These are phyloP conservation scores for Pardalotus punctatus DNA, from an alignment of 2,113 vertebrate species.

Conservation along the genomic window DNA sequence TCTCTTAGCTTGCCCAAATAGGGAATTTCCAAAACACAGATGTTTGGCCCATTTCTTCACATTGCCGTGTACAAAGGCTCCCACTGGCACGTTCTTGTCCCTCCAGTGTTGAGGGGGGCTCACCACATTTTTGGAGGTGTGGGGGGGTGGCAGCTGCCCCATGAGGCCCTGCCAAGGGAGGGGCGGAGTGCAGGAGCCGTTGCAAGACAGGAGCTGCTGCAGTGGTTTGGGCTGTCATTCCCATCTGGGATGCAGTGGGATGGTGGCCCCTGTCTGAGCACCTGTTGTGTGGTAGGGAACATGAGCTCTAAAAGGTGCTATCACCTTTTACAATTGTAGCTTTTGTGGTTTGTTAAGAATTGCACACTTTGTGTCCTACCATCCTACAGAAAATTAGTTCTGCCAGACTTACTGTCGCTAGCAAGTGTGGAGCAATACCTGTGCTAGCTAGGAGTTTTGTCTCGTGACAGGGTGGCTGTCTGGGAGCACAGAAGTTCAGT, in stretches of 20 bases:
- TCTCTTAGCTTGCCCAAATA: not conserved
- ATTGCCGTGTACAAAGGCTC: not conserved
- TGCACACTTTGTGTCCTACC: accelerated
- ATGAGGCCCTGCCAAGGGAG: accelerated
- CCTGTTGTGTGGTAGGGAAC: not conserved
- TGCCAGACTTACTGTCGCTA: not conserved
- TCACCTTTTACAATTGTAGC: not conserved
- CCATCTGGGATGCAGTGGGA: not conserved
- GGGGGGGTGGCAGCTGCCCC: accelerated
- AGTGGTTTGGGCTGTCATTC: not conserved
- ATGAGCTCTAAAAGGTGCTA: not conserved
- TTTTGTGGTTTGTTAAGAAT: not conserved
- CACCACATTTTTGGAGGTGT: not conserved
- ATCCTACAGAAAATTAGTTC: not conserved
- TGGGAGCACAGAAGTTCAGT: not conserved
- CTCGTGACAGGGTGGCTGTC: not conserved
- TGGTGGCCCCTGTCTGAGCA: not conserved
- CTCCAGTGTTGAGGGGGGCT: accelerated
- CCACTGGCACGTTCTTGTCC: not conserved
- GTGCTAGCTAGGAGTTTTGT: not conserved
- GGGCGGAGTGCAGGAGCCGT: accelerated
- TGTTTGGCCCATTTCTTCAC: not conserved
- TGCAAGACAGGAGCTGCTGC: accelerated
- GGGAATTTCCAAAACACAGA: not conserved
- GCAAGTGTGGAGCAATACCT: not conserved